Conservation (phyloP, 2,888 invertebrate genomes). For the Conomelus anceps region DNA sequence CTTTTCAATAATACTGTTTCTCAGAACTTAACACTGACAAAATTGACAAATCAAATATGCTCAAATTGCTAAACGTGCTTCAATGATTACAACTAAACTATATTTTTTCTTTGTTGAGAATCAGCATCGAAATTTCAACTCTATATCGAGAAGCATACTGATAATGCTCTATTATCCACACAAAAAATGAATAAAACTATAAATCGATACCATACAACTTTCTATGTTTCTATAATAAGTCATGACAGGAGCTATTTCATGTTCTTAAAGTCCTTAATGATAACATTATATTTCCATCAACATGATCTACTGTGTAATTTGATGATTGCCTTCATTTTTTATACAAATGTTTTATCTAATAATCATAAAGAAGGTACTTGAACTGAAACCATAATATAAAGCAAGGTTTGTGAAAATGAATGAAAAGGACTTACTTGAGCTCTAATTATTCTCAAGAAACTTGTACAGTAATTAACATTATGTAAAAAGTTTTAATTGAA, state of each 20-base stretch:
- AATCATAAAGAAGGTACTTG: too few species aligned
- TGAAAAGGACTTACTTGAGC: not conserved
- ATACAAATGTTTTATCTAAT: not conserved
- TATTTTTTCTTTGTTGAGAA: too few species aligned
- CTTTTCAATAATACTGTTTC: too few species aligned
- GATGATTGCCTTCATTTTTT: not conserved
- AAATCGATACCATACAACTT: too few species aligned
- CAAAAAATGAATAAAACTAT: too few species aligned
- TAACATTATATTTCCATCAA: not conserved
- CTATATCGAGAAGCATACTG: too few species aligned
- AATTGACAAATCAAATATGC: too few species aligned
- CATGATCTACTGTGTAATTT: not conserved
- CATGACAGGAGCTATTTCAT: not conserved
- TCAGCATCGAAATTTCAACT: too few species aligned
- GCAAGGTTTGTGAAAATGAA: not conserved
- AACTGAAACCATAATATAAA: not conserved
- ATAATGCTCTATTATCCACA: too few species aligned
- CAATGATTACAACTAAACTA: too few species aligned
- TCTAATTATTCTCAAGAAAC: not conserved
- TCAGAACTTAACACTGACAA: too few species aligned
- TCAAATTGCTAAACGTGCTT: too few species aligned
- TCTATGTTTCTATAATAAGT: not conserved
- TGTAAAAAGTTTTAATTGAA: not conserved
- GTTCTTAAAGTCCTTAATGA: not conserved
- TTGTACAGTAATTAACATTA: not conserved